A percentile compares a stretch with the other conserved stretches of the same genome.
phyloP scores from a whole-genome alignment of 2,797 vertebrate species.

The Cyclopterus lumpus region DNA sequence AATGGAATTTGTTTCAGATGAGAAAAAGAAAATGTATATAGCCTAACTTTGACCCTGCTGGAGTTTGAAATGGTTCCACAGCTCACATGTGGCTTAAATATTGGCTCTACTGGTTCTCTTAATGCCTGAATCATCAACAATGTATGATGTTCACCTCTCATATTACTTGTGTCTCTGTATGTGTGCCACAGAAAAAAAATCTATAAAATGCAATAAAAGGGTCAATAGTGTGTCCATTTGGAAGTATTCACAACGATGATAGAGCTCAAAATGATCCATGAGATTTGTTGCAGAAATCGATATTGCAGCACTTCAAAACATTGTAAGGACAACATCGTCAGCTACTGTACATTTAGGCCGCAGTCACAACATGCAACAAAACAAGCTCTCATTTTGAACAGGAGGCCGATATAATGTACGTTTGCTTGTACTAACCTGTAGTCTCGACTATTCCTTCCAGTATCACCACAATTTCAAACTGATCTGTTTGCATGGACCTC shows the following conservation, averaged over 20 bases:
- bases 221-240: slow-evolving; percentile 55
- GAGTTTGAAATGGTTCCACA: slow-evolving; percentile 19
- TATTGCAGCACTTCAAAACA: neutral
- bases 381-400: neutral
- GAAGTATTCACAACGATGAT: slow-evolving; percentile 42
- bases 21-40: slow-evolving; percentile 40
- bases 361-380: slow-evolving; percentile 27
- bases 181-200: slow-evolving; percentile 53
- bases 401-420: slow-evolving; percentile 11
- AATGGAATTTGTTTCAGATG: slow-evolving; percentile 54
- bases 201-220: slow-evolving; percentile 67
- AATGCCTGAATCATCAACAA: slow-evolving; percentile 34
- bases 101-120: neutral
- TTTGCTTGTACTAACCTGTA: slow-evolving; percentile 88
- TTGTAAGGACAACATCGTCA: slow-evolving; percentile 17
- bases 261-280: slow-evolving; percentile 14
- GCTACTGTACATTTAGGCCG: slow-evolving; percentile 11
- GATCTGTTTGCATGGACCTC: slow-evolving; percentile 97
- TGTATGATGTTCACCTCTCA: slow-evolving; percentile 31
- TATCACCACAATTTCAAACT: slow-evolving; percentile 99
- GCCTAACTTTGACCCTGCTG: slow-evolving; percentile 31
- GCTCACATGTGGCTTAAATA: slow-evolving; percentile 14
- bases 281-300: slow-evolving; percentile 22
- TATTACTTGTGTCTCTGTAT: slow-evolving; percentile 39
- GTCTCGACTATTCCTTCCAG: slow-evolving; percentile 99